Conservation (phyloP, 2,797 vertebrate species). For the Artibeus lituratus region DNA sequence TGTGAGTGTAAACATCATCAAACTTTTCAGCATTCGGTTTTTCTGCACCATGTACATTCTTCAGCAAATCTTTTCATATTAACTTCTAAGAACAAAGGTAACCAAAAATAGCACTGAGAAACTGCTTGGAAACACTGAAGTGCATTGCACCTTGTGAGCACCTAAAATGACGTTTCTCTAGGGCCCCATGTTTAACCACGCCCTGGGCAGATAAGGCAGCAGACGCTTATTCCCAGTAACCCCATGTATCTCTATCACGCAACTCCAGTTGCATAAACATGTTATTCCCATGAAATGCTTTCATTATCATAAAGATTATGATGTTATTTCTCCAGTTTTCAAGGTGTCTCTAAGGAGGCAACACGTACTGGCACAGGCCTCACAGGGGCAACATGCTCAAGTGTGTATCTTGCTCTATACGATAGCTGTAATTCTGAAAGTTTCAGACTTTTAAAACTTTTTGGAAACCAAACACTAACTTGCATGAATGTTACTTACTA, state of each 20-base stretch:
- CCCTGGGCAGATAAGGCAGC: not conserved
- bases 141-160: not conserved
- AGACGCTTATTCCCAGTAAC: not conserved
- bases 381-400: not conserved
- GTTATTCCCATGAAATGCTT: not conserved
- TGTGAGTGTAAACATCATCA: not conserved
- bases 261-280: not conserved
- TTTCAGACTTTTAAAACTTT: not conserved
- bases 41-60: not conserved
- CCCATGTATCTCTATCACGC: not conserved
- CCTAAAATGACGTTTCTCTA: not conserved
- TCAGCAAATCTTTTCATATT: not conserved
- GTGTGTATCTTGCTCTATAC: not conserved
- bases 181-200: not conserved
- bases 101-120: not conserved
- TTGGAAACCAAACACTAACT: not conserved
- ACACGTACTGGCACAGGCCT: not conserved
- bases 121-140: not conserved
- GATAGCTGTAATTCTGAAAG: not conserved
- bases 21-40: not conserved
- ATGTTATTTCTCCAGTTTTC: not conserved
- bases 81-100: not conserved
- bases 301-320: not conserved
- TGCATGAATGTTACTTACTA: conserved; percentile 23
- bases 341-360: not conserved